These are phyloP conservation scores for Drosophila neutralis DNA, from an alignment of 2,888 invertebrate genomes.

Conservation along the genomic window DNA sequence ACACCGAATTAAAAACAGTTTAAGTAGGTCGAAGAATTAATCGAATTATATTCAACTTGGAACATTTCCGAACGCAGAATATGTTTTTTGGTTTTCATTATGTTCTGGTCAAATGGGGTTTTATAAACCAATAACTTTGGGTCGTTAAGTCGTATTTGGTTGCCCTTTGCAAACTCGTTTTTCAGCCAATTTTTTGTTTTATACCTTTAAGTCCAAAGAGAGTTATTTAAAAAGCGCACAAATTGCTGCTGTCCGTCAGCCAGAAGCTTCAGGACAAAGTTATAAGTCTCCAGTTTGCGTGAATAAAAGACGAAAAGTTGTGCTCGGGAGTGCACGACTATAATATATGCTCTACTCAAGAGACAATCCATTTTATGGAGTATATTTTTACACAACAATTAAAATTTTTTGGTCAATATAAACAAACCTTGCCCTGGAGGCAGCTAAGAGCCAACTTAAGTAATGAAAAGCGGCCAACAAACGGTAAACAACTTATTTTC, in stretches of 20 bases:
- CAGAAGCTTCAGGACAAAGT: conserved; percentile 42
- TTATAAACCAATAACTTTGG: background rate
- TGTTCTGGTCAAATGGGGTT: background rate
- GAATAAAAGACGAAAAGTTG: background rate
- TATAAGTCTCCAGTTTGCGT: conserved; percentile 31
- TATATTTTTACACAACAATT: background rate
- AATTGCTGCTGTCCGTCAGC: conserved; percentile 27
- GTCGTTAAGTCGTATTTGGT: conserved; percentile 7
- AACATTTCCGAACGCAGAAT: background rate
- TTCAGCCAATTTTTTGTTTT: background rate
- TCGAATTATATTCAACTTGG: background rate
- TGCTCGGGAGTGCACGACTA: background rate
- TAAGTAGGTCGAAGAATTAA: background rate
- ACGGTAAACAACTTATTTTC: background rate
- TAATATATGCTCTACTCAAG: background rate
- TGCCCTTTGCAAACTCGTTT: conserved; percentile 1
- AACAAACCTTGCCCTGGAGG: background rate
- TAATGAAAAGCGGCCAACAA: background rate
- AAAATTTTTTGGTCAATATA: background rate
- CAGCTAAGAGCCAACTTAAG: background rate
- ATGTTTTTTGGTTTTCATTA: background rate
- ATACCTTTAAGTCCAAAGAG: conserved; percentile 11
- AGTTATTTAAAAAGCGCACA: conserved; percentile 38
- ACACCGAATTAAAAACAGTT: conserved; percentile 3
- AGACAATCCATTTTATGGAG: background rate